These are phyloP conservation scores for Tychaedon coryphoeus DNA, from an alignment of 2,113 vertebrate species.

Conservation along the genomic window DNA sequence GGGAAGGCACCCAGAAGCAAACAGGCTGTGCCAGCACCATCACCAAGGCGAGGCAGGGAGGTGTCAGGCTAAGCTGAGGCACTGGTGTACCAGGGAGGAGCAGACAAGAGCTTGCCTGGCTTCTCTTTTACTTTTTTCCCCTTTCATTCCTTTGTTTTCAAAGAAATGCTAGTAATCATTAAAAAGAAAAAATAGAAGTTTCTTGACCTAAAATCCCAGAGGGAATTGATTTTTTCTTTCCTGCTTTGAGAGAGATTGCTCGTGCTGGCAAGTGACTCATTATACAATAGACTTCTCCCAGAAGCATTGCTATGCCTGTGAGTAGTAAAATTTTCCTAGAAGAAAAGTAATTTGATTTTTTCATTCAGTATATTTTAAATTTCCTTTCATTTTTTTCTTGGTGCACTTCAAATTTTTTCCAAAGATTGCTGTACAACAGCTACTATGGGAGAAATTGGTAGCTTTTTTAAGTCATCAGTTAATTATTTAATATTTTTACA, in stretches of 20 bases:
- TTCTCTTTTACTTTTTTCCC: background rate
- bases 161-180: background rate
- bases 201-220: background rate
- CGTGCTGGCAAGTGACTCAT: background rate
- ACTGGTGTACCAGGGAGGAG: background rate
- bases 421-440: background rate
- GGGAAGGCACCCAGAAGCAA: background rate
- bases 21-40: background rate
- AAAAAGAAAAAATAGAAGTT: background rate
- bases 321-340: background rate
- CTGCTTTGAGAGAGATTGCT: background rate
- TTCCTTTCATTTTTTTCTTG: background rate
- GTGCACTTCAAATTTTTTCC: background rate
- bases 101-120: background rate
- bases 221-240: background rate
- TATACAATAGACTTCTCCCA: background rate
- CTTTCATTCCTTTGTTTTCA: background rate
- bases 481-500: background rate
- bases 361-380: background rate
- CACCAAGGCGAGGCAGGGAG: background rate
- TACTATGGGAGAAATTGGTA: background rate
- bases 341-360: background rate
- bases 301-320: background rate
- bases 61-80: background rate
- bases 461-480: background rate